phyloP scores from a whole-genome alignment of 2,888 invertebrate species.

The Volucella bombylans region DNA sequence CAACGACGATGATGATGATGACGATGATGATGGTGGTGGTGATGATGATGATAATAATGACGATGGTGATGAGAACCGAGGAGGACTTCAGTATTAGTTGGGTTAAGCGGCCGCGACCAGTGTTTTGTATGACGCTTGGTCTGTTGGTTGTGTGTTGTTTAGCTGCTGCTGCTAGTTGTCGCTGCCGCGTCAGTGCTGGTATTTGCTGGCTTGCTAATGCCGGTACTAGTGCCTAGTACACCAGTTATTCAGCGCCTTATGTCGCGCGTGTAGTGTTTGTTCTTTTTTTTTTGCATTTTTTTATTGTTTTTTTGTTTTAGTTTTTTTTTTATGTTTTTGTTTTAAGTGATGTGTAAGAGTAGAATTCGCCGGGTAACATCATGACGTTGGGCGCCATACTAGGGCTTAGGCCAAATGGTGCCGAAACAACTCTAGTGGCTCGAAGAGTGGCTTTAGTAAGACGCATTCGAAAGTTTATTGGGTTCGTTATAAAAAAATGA shows the following conservation, averaged over 20 bases:
- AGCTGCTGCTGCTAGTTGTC: conserved; percentile 52
- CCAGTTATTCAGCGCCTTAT: conserved; percentile 66
- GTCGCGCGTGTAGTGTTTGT: conserved; percentile 68
- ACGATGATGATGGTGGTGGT: conserved; percentile 53
- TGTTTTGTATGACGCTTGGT: conserved; percentile 74
- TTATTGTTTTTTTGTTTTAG: conserved; percentile 11
- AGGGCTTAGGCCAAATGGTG: conserved; percentile 55
- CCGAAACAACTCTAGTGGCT: conserved; percentile 44
- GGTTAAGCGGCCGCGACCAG: conserved; percentile 55
- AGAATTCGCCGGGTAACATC: conserved; percentile 56
- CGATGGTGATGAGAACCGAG: conserved; percentile 5
- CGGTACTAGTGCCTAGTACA: conserved; percentile 62
- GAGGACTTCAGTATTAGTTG: conserved; percentile 57
- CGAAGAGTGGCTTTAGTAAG: conserved; percentile 39
- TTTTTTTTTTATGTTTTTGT: conserved; percentile 21
- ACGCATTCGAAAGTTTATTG: conserved; percentile 50
- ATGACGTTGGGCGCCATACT: conserved; percentile 66
- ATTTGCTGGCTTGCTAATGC: conserved; percentile 68
- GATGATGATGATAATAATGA: neutral
- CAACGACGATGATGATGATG: conserved; percentile 40
- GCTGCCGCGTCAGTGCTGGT: conserved; percentile 72
- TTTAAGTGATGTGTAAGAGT: conserved; percentile 66
- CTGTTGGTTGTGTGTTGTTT: conserved; percentile 71
- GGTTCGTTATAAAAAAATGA: conserved; percentile 50
- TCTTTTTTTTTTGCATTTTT: conserved; percentile 19